Evolutionary conservation across 2,888 invertebrate species (phyloP).

Genomic region (Agriopis aurantiaria): DNA sequence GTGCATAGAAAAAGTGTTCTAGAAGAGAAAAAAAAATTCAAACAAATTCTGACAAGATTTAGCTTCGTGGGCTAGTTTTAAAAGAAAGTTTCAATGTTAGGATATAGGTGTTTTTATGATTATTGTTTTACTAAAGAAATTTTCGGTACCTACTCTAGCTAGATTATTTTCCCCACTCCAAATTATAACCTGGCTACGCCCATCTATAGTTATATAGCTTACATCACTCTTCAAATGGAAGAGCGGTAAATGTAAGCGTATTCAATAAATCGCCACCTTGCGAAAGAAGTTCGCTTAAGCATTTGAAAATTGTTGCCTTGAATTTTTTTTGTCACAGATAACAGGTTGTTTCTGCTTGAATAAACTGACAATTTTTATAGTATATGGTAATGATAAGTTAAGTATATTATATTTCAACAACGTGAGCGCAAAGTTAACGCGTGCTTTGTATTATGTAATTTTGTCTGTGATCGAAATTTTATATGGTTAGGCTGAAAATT

Average conservation of each 20-base stretch:
- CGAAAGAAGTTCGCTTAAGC: conserved; percentile 67
- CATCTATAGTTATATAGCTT: neutral
- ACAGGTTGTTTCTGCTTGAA: conserved; percentile 80
- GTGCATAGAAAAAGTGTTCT: too few relatives aligned
- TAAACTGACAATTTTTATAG: conserved; percentile 74
- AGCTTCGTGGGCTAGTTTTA: too few relatives aligned
- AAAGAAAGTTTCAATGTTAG: too few relatives aligned
- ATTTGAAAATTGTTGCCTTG: conserved; percentile 77
- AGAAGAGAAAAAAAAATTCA: too few relatives aligned
- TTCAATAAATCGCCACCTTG: conserved; percentile 57
- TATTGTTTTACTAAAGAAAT: too few relatives aligned
- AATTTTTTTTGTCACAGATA: conserved; percentile 74
- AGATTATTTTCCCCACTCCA: too few relatives aligned
- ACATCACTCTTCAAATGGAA: conserved; percentile 33
- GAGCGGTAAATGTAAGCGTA: conserved; percentile 43
- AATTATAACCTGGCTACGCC: too few relatives aligned
- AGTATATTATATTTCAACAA: conserved; percentile 80
- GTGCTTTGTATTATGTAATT: conserved; percentile 81
- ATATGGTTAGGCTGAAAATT: conserved; percentile 81
- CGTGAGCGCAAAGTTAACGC: conserved; percentile 74
- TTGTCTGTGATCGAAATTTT: conserved; percentile 85
- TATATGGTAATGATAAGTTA: conserved; percentile 77
- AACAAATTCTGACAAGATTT: too few relatives aligned
- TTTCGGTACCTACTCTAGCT: too few relatives aligned
- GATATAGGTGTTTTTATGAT: too few relatives aligned